These are phyloP conservation scores for Poeciliopsis prolifica DNA, from an alignment of 2,113 vertebrate species.

Conservation along the genomic window DNA sequence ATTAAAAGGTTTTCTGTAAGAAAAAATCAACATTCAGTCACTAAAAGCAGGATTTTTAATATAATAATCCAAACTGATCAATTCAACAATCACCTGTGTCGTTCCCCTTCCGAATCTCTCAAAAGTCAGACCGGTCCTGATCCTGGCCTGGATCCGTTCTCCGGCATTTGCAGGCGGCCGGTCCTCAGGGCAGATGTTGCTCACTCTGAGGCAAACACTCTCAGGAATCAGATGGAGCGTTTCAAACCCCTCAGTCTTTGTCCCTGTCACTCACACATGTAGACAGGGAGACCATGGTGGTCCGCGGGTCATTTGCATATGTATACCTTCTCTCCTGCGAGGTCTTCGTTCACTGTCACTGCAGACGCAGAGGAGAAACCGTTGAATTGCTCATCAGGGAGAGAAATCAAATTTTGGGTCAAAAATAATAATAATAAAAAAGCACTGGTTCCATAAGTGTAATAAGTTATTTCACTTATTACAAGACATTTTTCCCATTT, in stretches of 20 bases:
- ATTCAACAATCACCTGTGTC: background rate
- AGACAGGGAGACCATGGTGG: constrained; percentile 13
- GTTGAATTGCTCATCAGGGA: constrained; percentile 6
- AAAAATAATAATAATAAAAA: too few species aligned
- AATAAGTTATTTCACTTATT: too few species aligned
- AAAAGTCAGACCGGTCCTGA: background rate
- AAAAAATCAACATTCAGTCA: background rate
- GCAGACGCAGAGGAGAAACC: constrained; percentile 20
- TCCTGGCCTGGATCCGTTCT: constrained; percentile 11
- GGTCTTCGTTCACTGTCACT: constrained; percentile 30
- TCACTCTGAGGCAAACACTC: constrained; percentile 58
- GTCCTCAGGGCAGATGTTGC: constrained; percentile 68
- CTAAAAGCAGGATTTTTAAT: background rate
- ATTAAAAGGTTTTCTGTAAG: background rate
- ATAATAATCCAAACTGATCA: background rate
- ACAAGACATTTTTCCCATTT: too few species aligned
- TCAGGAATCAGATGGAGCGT: constrained; percentile 53
- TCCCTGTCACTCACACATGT: constrained; percentile 43
- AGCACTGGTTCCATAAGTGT: too few species aligned
- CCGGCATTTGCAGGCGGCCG: constrained; percentile 36
- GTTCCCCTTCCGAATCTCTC: too few species aligned
- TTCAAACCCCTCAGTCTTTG: constrained; percentile 48
- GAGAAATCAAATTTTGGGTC: background rate
- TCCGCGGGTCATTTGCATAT: constrained; percentile 57
- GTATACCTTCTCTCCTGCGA: constrained; percentile 16